phyloP scores from a whole-genome alignment of 2,797 vertebrate species.

The Chaunax sp. region DNA sequence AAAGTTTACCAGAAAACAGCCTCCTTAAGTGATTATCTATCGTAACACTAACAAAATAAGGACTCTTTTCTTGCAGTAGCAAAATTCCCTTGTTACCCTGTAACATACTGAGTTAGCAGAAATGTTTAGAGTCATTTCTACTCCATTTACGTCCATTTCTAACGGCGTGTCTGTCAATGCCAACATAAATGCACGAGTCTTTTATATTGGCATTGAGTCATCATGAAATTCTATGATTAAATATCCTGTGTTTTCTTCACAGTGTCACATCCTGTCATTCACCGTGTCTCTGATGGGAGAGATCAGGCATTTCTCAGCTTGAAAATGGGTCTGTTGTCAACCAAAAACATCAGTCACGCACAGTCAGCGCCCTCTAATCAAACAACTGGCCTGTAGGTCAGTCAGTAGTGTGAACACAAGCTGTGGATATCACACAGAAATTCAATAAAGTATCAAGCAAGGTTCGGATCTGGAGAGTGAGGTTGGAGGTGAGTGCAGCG shows the following conservation, averaged over 20 bases:
- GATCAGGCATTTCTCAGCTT: not conserved
- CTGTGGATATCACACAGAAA: slow-evolving; percentile 28
- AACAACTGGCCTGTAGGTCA: slow-evolving; percentile 26
- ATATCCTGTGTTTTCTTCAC: not conserved
- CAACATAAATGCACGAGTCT: no score
- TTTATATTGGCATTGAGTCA: no score
- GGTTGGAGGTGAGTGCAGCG: not conserved
- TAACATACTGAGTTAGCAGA: no score
- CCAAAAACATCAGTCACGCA: not conserved
- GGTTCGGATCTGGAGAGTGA: not conserved
- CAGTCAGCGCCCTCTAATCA: slow-evolving; percentile 24
- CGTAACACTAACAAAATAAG: no score
- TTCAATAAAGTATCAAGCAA: slow-evolving; percentile 21
- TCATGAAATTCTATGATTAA: not conserved
- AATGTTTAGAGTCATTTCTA: no score
- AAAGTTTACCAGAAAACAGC: no score
- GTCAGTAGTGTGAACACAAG: slow-evolving; percentile 8
- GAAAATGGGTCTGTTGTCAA: slow-evolving; percentile 9
- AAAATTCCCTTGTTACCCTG: no score
- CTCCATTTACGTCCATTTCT: no score
- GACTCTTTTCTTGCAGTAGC: no score
- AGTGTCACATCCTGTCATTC: not conserved
- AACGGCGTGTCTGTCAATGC: no score
- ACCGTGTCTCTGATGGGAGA: not conserved
- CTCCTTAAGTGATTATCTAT: no score